A percentile compares a stretch with the other conserved stretches of the same genome.
Evolutionary conservation across 2,113 vertebrate genomes (phyloP).

Genomic region (Centropristis striata): DNA sequence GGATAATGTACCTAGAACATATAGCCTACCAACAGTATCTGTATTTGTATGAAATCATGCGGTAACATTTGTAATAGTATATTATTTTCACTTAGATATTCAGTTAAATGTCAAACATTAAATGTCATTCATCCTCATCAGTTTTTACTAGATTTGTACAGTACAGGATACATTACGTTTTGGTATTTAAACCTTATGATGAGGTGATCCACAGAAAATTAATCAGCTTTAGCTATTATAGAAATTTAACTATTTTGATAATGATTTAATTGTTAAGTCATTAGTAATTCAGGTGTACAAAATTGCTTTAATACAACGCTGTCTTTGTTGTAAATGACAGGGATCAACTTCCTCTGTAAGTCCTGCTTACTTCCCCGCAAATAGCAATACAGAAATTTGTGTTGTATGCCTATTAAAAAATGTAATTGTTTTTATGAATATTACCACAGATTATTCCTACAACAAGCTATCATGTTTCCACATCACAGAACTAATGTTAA

Average conservation of each 20-base stretch:
- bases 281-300: not conserved
- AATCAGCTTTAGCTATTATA: not conserved
- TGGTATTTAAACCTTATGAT: not conserved
- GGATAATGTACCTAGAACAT: not conserved
- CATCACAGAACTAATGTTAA: not conserved
- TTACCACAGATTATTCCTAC: not conserved
- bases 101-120: no score
- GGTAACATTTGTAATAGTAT: not conserved
- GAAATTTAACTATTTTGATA: not conserved
- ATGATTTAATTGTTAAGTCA: not conserved
- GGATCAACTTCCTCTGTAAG: not conserved
- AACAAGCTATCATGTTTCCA: not conserved
- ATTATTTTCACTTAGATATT: not conserved
- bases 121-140: not conserved
- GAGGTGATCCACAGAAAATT: not conserved
- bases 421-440: not conserved
- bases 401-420: no score
- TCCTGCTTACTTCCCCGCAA: not conserved
- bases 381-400: not conserved
- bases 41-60: not conserved
- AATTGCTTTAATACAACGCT: not conserved
- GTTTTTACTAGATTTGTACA: not conserved
- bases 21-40: not conserved
- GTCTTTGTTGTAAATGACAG: not conserved
- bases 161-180: not conserved